Percentiles rank a stretch among this genome's conserved stretches.
Evolutionary conservation across 2,113 vertebrate species (phyloP).

Genomic region (Myocastor coypus): DNA sequence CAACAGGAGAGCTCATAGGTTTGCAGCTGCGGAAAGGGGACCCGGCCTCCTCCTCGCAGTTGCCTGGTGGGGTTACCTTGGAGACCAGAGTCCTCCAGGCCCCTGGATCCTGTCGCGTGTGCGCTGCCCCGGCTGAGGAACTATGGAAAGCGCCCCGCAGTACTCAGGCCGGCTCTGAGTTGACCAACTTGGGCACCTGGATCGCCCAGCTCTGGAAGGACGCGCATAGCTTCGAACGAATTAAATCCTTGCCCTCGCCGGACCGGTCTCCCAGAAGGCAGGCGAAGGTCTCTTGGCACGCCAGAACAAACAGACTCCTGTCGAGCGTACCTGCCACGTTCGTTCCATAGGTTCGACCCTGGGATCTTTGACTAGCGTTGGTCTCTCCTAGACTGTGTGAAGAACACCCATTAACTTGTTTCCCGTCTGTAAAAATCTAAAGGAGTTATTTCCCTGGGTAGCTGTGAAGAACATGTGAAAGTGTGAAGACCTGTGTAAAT

Average conservation of each 20-base stretch:
- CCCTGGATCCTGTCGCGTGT: background rate
- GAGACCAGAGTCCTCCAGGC: background rate
- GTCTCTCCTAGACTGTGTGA: background rate
- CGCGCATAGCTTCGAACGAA: background rate
- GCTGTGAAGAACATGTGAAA: conserved; percentile 18
- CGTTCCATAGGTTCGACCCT: background rate
- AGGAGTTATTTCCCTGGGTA: background rate
- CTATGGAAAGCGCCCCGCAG: rapidly evolving
- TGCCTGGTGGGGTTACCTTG: background rate
- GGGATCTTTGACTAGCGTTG: background rate
- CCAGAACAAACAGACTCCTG: background rate
- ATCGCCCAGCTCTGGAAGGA: background rate
- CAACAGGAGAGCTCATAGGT: background rate
- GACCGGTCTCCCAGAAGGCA: background rate
- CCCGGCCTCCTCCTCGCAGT: rapidly evolving
- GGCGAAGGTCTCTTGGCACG: background rate
- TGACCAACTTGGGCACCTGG: background rate
- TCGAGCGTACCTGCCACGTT: background rate
- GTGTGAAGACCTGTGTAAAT: background rate
- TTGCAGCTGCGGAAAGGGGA: background rate
- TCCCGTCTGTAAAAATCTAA: background rate
- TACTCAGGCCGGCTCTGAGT: rapidly evolving
- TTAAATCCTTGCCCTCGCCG: background rate
- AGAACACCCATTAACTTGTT: background rate
- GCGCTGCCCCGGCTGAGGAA: background rate